These are phyloP conservation scores for Leptopilina clavipes DNA, from an alignment of 1,140 invertebrate genomes.

Conservation along the genomic window DNA sequence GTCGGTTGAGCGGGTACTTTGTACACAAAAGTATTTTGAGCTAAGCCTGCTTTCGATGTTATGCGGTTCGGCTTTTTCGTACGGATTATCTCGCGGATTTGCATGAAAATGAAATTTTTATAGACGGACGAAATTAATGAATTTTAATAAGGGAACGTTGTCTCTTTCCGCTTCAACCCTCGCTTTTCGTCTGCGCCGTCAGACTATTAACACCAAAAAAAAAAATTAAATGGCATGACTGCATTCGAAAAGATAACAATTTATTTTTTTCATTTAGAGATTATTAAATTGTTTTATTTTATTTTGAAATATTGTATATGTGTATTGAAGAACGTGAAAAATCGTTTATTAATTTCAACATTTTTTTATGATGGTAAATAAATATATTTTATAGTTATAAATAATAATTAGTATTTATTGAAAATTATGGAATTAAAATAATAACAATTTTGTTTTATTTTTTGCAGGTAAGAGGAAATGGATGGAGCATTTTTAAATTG, in stretches of 20 bases:
- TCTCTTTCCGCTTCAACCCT: slow-evolving; percentile 52
- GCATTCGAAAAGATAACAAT: slow-evolving; percentile 47
- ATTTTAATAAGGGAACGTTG: slow-evolving; percentile 70
- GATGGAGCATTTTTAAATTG: not conserved
- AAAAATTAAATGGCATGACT: slow-evolving; percentile 57
- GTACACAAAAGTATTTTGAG: slow-evolving; percentile 31
- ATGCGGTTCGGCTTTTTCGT: slow-evolving; percentile 53
- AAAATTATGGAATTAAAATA: not conserved
- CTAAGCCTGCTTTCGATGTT: slow-evolving; percentile 40
- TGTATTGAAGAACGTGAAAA: no score
- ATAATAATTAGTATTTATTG: no score
- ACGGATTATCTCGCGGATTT: slow-evolving; percentile 67
- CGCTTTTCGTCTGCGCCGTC: slow-evolving; percentile 47
- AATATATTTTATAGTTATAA: no score
- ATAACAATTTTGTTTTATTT: not conserved
- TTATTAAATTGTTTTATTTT: not conserved
- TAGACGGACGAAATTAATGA: slow-evolving; percentile 72
- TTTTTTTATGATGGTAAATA: no score
- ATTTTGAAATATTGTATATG: not conserved
- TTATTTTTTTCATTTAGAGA: not conserved
- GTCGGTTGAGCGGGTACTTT: slow-evolving; percentile 30
- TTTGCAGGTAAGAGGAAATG: slow-evolving; percentile 18
- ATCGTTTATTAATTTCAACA: no score
- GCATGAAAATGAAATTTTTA: slow-evolving; percentile 74
- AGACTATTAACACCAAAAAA: slow-evolving; percentile 51